These are phyloP conservation scores for Drosophila lacteicornis DNA, from an alignment of 1,140 invertebrate species.

Conservation along the genomic window DNA sequence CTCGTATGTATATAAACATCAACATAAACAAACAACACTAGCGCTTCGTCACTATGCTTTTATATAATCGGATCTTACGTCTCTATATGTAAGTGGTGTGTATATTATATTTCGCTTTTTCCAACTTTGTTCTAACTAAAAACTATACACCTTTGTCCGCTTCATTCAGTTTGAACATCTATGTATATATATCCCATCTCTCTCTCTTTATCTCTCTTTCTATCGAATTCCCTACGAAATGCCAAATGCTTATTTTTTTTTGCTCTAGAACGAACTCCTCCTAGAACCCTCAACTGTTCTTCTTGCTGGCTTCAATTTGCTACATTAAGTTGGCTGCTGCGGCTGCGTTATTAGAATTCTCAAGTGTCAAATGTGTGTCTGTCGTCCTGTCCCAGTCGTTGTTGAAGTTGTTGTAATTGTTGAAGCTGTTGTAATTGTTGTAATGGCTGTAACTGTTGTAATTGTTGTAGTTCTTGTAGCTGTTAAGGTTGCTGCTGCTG, in stretches of 20 bases:
- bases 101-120: constrained; percentile 34
- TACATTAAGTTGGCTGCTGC: constrained; percentile 63
- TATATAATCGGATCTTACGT: constrained; percentile 55
- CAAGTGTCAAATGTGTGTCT: constrained; percentile 11
- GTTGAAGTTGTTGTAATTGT: constrained; percentile 20
- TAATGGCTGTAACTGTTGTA: constrained; percentile 7
- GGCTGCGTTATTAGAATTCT: constrained; percentile 42
- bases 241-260: constrained; percentile 30
- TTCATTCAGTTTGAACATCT: constrained; percentile 56
- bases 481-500: constrained; percentile 17
- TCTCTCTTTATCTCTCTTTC: constrained; percentile 1
- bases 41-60: constrained; percentile 51
- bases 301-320: constrained; percentile 44
- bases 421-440: constrained; percentile 20
- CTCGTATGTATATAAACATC: constrained; percentile 70
- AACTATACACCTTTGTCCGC: constrained; percentile 76
- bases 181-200: constrained; percentile 15
- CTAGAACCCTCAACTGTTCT: constrained; percentile 4
- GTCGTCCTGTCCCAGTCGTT: constrained; percentile 18
- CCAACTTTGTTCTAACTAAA: constrained; percentile 80
- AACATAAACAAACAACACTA: constrained; percentile 82
- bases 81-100: constrained; percentile 56
- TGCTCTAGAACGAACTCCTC: constrained; percentile 13
- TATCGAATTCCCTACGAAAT: constrained; percentile 28
- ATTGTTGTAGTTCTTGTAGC: constrained; percentile 1